Base-by-base conservation (phyloP, 2,888 invertebrate genomes). In the Polydrusus tereticollis region DNA sequence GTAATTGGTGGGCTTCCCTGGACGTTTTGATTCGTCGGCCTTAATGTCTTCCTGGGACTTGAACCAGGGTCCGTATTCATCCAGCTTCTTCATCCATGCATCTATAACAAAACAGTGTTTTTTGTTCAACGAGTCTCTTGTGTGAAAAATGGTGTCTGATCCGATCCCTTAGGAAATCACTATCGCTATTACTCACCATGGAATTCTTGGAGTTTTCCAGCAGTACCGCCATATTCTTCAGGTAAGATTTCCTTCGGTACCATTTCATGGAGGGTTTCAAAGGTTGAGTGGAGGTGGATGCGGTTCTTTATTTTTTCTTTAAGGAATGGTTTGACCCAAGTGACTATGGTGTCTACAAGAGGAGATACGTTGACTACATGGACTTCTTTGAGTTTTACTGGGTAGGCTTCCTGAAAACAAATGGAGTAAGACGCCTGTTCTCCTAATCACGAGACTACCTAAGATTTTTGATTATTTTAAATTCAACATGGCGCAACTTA, bases 281-380 rank as follows among this genome's bases (percentile, higher is more conserved):
- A 84, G 75, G 90, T 90, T 43, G 90, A 90, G 82, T 95, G 95
- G 72, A 95, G 91, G 85, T 91, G 91, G 82, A 95, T 93, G 79
- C 95, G 91, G 80, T 92, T 92, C 81, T 92, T 90, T 80, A 95
- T 94, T 88, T 95, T 95, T 83, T 95, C 95, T 86, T 94, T 94
- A 76, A 95, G 87, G 86, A 95, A 94, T 0, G 95, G 95, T 83
- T 94, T 94, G 20, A 94, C 94, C 84, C 95, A 94, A 82, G 92
- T 93, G 78, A 94, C 90, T 76, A 95, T 94, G 74, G 94, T 94
- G 82, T 95, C 94, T 33, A 95, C 93, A 38, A 95, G 84, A 0
- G 95, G 93, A 0, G 94, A 94, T 2, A 93, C 91, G 82, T 95
- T 95, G 80, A 95, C 90, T 0, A 95, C 92, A 82, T 95, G 95